Base-by-base conservation (phyloP, 2,113 vertebrate genomes). In the Upupa epops region DNA sequence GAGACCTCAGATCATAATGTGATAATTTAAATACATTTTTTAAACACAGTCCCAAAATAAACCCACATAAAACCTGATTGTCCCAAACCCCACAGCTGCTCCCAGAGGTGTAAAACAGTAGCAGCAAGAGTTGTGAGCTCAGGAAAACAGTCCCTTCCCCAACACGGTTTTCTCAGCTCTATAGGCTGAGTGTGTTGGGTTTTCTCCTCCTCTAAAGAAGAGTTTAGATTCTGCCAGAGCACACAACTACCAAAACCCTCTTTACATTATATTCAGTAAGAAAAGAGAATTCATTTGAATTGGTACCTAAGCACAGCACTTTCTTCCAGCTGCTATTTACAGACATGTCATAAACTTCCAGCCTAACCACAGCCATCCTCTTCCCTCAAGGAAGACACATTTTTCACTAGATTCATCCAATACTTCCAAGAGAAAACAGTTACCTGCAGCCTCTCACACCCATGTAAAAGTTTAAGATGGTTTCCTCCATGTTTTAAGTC, bases 291-390 rank as follows among this genome's bases (percentile, higher is more conserved):
- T 72, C 4, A 20, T 34, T 73, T 87, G 22, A 61, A 90, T 54
- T 5, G 32, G 15, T 18, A 25, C 51, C 51, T 0, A 1, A 45
- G 1, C 8, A 1, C 22, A 13, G 12, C 2, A 13, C 15, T 45
- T 87, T 69, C 51, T 69, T 52, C 34, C 8, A 52, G 29, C 8
- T 28, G 21, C 56, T 72, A 32, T 36, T 81, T 68, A 85, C 46
- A 78, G 10, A 31, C 28, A 25, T 2, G 61, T 46, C 16, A 82
- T 22, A 76, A 68, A 58, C 15, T 7, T 61, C 22, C 46, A 66
- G 31, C 6, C 26, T 34, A 93, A 86, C 31, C n/a, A 5, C 25
- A 19, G 81, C 15, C 7, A 81, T 74, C 21, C 10, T 54, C 7
- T 6, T 75, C 32, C 37, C 69, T 32, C 8, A n/a, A n/a, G n/a